Evolutionary conservation across 2,113 vertebrate species (phyloP).

Genomic region (Etia nguti): DNA sequence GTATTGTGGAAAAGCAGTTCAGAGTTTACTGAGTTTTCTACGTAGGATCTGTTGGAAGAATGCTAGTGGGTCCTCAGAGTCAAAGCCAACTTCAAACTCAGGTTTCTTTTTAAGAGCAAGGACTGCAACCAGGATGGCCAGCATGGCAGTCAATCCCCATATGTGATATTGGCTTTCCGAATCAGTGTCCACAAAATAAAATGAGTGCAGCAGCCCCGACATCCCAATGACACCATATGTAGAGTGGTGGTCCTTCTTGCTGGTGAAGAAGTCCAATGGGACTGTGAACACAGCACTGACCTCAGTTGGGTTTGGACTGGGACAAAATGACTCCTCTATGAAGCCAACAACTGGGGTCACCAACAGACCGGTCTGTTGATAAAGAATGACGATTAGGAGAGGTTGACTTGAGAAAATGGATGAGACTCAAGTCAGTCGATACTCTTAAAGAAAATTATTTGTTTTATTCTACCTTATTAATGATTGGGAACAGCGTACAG

Average conservation of each 20-base stretch:
- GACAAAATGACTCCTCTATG: slow-evolving; percentile 79
- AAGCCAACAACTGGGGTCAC: slow-evolving; percentile 88
- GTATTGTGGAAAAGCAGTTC: slow-evolving; percentile 10
- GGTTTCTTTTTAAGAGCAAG: slow-evolving; percentile 73
- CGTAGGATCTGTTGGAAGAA: slow-evolving; percentile 55
- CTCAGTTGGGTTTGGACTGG: slow-evolving; percentile 81
- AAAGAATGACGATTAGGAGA: background rate
- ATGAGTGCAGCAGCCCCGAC: slow-evolving; percentile 59
- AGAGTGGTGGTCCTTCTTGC: slow-evolving; percentile 58
- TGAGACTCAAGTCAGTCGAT: background rate
- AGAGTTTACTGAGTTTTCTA: slow-evolving; percentile 75
- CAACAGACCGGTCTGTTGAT: slow-evolving; percentile 71
- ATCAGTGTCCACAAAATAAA: slow-evolving; percentile 70
- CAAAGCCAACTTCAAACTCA: slow-evolving; percentile 75
- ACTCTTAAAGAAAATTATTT: background rate
- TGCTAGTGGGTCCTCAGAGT: slow-evolving; percentile 61
- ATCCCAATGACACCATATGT: background rate
- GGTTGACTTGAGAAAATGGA: background rate
- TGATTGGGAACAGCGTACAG: slow-evolving; percentile 77
- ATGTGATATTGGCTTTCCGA: slow-evolving; percentile 72
- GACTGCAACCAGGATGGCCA: slow-evolving; percentile 76
- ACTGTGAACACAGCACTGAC: slow-evolving; percentile 84
- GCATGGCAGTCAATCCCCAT: slow-evolving; percentile 82
- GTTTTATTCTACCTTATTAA: slow-evolving; percentile 71
- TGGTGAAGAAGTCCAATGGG: slow-evolving; percentile 83